Base-by-base conservation (phyloP, 2,888 invertebrate species). In the Psylliodes chrysocephalus region DNA sequence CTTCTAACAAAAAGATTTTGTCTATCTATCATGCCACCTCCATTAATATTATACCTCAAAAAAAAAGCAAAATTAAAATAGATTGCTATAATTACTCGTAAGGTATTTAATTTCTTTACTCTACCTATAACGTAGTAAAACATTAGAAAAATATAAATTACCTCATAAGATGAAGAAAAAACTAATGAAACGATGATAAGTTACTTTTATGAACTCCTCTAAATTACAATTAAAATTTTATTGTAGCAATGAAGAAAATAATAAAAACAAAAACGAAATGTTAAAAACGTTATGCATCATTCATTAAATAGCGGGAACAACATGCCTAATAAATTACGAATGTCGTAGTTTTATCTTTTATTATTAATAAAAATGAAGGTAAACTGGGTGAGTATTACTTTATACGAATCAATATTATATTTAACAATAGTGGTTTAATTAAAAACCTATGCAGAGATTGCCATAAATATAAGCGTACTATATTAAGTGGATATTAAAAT, bases 311-410 rank as follows among this genome's bases (percentile, higher is more conserved):
- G 38, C 28, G 57, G 47, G 4, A 19, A 35, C 28, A 25, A 47
- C 19, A 35, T 14, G 35, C 30, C 22, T 30, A 44, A 57, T 47
- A 47, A 47, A 57, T 47, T 35, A n/a, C 47, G 17, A 25, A 22
- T 44, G 35, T 56, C 47, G 33, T 14, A 12, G n/a, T 47, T 56
- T 22, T 56, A 35, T 47, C 35, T 30, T 35, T 47, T 47, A 57
- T 47, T 47, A 57, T 47, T 33, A 57, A 57, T 57, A 57, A 57
- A 47, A 47, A 57, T 49, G 49, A 49, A 49, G 49, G 49, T 49
- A 28, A 49, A 49, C 49, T 10, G 12, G 28, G 28, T 25, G 1
- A 22, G 46, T 46, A 22, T 7, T 17, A 8, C 49, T 49, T 28
- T 28, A 28, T 49, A 28, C 6, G 49, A 49, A 49, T 49, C n/a